Base-by-base conservation (phyloP, 2,888 invertebrate genomes). In the Acrocera orbiculus region DNA sequence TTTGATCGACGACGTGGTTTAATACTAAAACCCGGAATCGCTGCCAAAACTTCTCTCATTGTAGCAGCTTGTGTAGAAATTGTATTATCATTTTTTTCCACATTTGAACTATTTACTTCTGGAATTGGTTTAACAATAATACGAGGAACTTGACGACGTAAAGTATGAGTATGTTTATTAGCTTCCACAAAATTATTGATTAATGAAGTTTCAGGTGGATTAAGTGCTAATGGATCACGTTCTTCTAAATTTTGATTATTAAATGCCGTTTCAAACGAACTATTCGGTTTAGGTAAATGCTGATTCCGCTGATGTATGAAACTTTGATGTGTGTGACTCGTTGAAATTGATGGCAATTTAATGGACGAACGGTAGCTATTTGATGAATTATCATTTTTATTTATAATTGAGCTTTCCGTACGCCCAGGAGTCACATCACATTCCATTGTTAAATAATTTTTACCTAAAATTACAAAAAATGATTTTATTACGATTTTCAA, bases 11-110 rank as follows among this genome's bases (percentile, higher is more conserved):
- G 49, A 54, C 82, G 79, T 32, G 78, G 79, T 51, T 83, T 82
- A 35, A 81, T 65, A 56, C 75, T 78, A 54, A 86, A 86, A n/a
- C 86, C 86, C 31, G 86, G 86, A 51, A 87, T 81, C 38, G 86
- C 85, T 16, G 85, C 82, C 42, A 87, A 58, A 6, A 85, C 81
- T 58, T 87, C 86, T 35, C 80, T 70, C 86, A 87, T 86, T 17
- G 86, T 86, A 16, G 77, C 74, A n/a, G 76, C 74, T 40, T 58
- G 51, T 53, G 40, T 29, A 10, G 33, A 20, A 16, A 11, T 25
- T 29, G 27, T 27, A 27, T 27, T 27, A 10, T n/a, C 17, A 4
- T n/a, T 22, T 22, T 22, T 22, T 22, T 10, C 8, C 22, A 22
- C 9, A 22, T 22, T 4, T 5, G 4, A n/a, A 22, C 10, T 8